Evolutionary conservation across 2,888 invertebrate genomes (phyloP), one percentile per base, ranked within the genome.

Genomic region (Sturmia bella): DNA sequence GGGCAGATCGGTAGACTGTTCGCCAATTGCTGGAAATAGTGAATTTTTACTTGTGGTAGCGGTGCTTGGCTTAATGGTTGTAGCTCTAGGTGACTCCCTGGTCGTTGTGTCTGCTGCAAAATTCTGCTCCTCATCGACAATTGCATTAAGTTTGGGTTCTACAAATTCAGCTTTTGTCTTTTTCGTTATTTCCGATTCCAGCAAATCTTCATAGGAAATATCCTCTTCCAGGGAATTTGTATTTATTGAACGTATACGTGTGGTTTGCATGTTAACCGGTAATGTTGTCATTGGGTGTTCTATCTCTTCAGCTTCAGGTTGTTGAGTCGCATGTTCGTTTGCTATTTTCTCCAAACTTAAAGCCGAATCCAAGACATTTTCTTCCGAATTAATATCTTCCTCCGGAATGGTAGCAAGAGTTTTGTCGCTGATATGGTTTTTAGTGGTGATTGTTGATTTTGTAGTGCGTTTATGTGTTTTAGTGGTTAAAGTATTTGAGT

Each of bases 401-500:
- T 61, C 54, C 9, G 41, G 2, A 32, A 7, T 19, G n/a, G 24
- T 12, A 63, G n/a, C 1, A 41, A 17, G 3, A 19, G 43, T 52
- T 19, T 48, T 12, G 0, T 32, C 19, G n/a, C 19, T 45, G 11
- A 17, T 5, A 32, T 50, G 48, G 32, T 21, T 61, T 6, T 54
- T 19, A 2, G 41, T 0, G 3, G 11, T 43, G 9, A 11, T 5
- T 39, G 27, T 37, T 5, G 7, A 19, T 39, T n/a, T 19, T 41
- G 32, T 43, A 19, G 32, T 45, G 52, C 48, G 32, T 43, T 15
- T 52, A 19, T 52, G 63, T 52, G 64, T 17, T 3, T 21, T 48
- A 1, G 15, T 21, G 27, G 17, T n/a, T 19, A 37, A 52, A 17
- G 3, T 66, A 39, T n/a, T 63, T 17, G 56, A 24, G n/a, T 50